Conservation (phyloP, 2,888 invertebrate genomes). For the Volucella zonaria region DNA sequence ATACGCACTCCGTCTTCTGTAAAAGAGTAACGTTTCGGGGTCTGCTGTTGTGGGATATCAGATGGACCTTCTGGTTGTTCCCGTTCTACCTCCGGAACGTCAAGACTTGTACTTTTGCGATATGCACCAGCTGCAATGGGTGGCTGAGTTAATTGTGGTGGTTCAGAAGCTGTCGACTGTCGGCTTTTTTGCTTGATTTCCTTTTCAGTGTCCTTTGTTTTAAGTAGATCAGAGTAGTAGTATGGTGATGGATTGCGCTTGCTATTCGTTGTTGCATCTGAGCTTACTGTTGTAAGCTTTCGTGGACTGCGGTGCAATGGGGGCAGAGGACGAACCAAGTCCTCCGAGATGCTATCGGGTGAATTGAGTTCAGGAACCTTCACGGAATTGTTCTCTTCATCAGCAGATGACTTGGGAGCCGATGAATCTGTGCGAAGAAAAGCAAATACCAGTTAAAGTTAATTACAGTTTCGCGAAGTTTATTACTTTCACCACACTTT, state of each 20-base stretch:
- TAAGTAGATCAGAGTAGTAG: constrained; percentile 91
- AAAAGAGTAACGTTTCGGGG: constrained; percentile 87
- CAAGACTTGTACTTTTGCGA: constrained; percentile 89
- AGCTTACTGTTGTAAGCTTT: constrained; percentile 76
- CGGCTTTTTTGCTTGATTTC: constrained; percentile 80
- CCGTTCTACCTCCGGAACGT: constrained; percentile 85
- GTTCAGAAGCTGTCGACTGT: constrained; percentile 83
- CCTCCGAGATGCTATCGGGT: constrained; percentile 87
- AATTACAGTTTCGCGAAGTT: constrained; percentile 61
- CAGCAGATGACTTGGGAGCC: constrained; percentile 84
- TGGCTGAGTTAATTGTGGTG: constrained; percentile 81
- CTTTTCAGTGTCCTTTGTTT: constrained; percentile 80
- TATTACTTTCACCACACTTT: constrained; percentile 58
- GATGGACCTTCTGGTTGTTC: constrained; percentile 70
- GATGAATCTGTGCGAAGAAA: constrained; percentile 82
- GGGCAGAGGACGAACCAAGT: constrained; percentile 83
- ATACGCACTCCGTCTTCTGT: constrained; percentile 87
- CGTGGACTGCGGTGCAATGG: constrained; percentile 81
- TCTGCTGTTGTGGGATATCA: constrained; percentile 60
- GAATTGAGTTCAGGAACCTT: constrained; percentile 86
- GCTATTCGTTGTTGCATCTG: constrained; percentile 77
- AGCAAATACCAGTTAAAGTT: constrained; percentile 28
- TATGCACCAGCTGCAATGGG: constrained; percentile 83
- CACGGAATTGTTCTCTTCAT: constrained; percentile 83
- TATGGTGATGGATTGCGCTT: constrained; percentile 91